Conservation (phyloP, 2,797 vertebrate genomes). For the Sebastiscus tertius region DNA sequence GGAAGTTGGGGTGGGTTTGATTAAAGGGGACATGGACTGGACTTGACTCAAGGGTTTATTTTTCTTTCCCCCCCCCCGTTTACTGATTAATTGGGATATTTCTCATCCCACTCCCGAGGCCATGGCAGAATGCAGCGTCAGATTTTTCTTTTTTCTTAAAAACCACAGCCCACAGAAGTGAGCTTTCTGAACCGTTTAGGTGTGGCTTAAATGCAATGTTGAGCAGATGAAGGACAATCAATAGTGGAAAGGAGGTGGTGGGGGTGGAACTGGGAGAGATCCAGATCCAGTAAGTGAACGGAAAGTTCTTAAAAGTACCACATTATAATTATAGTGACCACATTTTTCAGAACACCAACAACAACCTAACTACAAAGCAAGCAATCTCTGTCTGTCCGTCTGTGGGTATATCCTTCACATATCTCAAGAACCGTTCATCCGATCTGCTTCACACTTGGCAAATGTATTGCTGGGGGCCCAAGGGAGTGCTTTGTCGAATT, state of each 20-base stretch:
- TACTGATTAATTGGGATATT: slow-evolving; percentile 71
- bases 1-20: slow-evolving; percentile 63
- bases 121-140: slow-evolving; percentile 65
- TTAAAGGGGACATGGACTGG: slow-evolving; percentile 63
- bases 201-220: slow-evolving; percentile 48
- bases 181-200: slow-evolving; percentile 59
- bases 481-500: too few relatives aligned
- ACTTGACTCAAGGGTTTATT: slow-evolving; percentile 64
- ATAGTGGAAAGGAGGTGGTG: slow-evolving; percentile 33
- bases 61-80: neutral
- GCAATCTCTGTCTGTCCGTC: too few relatives aligned
- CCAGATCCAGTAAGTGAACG: slow-evolving; percentile 17
- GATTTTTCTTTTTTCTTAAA: slow-evolving; percentile 22
- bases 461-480: too few relatives aligned
- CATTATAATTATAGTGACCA: neutral
- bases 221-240: slow-evolving; percentile 54
- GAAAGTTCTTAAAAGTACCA: slow-evolving; percentile 37
- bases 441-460: too few relatives aligned
- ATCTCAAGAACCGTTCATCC: too few relatives aligned
- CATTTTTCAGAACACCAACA: neutral
- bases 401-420: too few relatives aligned
- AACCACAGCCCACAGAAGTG: slow-evolving; percentile 47
- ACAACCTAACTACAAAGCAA: too few relatives aligned
- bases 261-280: neutral
- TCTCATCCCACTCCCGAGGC: slow-evolving; percentile 52